Base-by-base conservation (phyloP, 2,113 vertebrate species). In the Laticauda colubrina region DNA sequence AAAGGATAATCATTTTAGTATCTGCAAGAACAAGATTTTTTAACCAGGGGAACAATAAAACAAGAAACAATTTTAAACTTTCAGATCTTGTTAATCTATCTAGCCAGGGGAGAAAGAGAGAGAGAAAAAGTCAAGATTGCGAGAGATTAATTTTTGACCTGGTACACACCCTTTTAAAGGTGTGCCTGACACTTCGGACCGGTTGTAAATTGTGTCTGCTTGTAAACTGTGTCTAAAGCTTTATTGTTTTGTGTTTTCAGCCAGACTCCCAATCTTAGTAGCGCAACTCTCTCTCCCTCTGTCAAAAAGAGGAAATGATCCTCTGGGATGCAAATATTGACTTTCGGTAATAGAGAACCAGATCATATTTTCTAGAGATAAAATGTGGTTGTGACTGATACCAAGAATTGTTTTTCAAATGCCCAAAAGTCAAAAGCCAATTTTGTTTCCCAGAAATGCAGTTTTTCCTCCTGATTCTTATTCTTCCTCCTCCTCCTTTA, bases 91-190 rank as follows among this genome's bases (percentile, higher is more conserved):
- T 21, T 34, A 51, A 69, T 75, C 48, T 45, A 10, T 4, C 48
- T 43, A 29, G 3, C 1, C 3, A 39, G 54, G 56, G 5, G 20
- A 7, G 48, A 51, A 8, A 51, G 48, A 9, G 48, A 51, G 7
- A 51, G 45, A 3, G 3, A n/a, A 1, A 4, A 20, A 3, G 48
- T 7, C 0, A 2, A n/a, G 45, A 11, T 59, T 23, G 26, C 4
- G 1, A 1, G 51, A 18, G 12, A 21, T 10, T 34, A 51, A 39
- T 12, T 34, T 61, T 87, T 21, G 11, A 23, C 21, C 24, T 7
- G 3, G 18, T 57, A 45, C 15, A 48, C 24, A 7, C 24, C n/a
- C 10, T 2, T 75, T 69, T n/a, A 75, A 56, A 57, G 20, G 15
- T 81, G 55, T 81, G 61, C 7, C 24, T 23, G 29, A 11, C 64